Percentiles rank a stretch among this genome's conserved stretches.
These are phyloP conservation scores for Chlamydotis undulata DNA, from an alignment of 2,113 vertebrate species.

Conservation along the genomic window DNA sequence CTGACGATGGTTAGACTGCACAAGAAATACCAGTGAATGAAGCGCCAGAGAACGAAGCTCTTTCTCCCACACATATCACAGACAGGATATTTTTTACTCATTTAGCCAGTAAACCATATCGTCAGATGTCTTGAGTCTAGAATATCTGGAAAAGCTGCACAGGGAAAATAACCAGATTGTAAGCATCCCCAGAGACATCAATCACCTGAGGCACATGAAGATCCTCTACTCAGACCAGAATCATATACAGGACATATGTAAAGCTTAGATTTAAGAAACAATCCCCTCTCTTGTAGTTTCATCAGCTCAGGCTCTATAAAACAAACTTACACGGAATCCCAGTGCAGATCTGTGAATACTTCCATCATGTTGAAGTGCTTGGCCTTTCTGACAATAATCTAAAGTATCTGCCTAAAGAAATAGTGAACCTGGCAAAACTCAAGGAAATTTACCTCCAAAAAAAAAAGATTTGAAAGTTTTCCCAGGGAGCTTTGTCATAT, in stretches of 20 bases:
- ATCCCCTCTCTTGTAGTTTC: not conserved
- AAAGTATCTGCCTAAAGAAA: conserved; percentile 60
- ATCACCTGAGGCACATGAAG: conserved; percentile 23
- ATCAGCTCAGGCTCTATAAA: conserved; percentile 65
- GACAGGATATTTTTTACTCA: conserved; percentile 65
- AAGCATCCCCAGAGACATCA: conserved; percentile 55
- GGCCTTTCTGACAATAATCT: conserved; percentile 66
- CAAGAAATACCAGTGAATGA: not conserved
- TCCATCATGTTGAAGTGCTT: conserved; percentile 61
- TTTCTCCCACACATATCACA: not conserved
- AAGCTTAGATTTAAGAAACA: conserved; percentile 70
- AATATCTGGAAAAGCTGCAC: conserved; percentile 74
- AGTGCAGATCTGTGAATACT: conserved; percentile 50
- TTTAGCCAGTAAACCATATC: conserved; percentile 46
- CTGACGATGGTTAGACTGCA: not conserved
- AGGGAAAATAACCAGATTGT: conserved; percentile 66
- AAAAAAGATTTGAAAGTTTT: conserved; percentile 33
- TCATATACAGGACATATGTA: not conserved
- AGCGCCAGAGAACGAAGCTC: not conserved
- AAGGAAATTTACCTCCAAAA: conserved; percentile 75
- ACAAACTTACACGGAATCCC: conserved; percentile 42
- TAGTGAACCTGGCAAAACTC: conserved; percentile 63
- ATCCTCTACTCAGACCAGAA: conserved; percentile 74
- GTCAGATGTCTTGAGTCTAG: conserved; percentile 16
- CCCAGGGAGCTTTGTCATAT: conserved; percentile 62